Evolutionary conservation across 2,797 vertebrate genomes (phyloP).

Genomic region (Linurgus olivaceus): DNA sequence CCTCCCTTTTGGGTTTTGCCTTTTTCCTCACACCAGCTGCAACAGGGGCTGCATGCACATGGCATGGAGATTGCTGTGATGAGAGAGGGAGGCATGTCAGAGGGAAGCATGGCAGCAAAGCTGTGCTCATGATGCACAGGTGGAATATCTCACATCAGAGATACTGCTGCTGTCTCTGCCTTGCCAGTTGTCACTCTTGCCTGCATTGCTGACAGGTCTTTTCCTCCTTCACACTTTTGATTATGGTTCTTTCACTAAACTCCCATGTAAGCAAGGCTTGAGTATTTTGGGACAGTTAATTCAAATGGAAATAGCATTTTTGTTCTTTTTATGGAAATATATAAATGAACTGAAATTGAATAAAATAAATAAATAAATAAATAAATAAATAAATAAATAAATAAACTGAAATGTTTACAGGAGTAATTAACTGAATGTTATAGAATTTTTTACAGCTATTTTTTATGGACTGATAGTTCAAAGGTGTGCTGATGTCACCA

Average conservation of each 20-base stretch:
- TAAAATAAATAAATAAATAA: not conserved
- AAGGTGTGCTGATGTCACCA: not conserved
- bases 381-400: not conserved
- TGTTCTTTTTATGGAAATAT: not conserved
- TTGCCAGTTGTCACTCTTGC: not conserved
- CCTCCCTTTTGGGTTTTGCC: not conserved
- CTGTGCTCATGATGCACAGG: rapidly evolving
- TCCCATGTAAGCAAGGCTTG: not conserved
- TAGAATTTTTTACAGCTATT: not conserved
- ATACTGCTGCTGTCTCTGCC: not conserved
- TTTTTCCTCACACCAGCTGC: not conserved
- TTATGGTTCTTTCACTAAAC: not conserved
- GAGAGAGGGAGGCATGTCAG: not conserved
- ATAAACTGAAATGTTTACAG: not conserved
- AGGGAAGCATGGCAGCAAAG: not conserved
- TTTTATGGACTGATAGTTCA: not conserved
- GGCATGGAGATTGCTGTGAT: not conserved
- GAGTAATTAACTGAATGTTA: not conserved
- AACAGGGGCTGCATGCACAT: not conserved
- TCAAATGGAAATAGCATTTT: not conserved
- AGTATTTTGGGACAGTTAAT: not conserved
- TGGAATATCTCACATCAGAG: not conserved
- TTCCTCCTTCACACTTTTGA: not conserved
- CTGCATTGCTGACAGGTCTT: not conserved
- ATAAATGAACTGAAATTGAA: not conserved